phyloP scores from a whole-genome alignment of 2,888 invertebrate species.

The Alcis repandata region DNA sequence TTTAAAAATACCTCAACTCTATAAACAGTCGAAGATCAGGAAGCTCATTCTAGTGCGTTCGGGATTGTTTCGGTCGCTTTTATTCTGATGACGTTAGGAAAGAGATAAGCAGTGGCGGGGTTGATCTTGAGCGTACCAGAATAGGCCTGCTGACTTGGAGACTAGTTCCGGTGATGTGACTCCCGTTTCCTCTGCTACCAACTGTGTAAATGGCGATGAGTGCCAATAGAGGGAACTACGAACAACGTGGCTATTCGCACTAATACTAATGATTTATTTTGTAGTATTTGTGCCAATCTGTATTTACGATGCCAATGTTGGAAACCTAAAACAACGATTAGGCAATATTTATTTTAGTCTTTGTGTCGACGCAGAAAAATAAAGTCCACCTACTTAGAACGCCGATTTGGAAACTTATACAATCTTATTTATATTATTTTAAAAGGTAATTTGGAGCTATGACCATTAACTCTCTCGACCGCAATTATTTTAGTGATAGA shows the following conservation, averaged over 20 bases:
- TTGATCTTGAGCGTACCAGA: too few species aligned
- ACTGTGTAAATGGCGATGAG: constrained; percentile 5
- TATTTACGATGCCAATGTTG: constrained; percentile 9
- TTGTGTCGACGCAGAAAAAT: too few species aligned
- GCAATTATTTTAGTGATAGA: too few species aligned
- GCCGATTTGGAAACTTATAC: too few species aligned
- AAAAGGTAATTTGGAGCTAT: too few species aligned
- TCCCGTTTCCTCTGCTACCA: constrained; percentile 50
- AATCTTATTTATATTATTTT: too few species aligned
- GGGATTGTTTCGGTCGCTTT: too few species aligned
- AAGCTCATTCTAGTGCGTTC: too few species aligned
- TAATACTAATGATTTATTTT: constrained; percentile 17
- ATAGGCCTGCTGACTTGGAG: constrained; percentile 44
- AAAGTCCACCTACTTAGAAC: too few species aligned
- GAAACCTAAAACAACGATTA: constrained; percentile 1
- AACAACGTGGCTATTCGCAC: not conserved
- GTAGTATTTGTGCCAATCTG: constrained; percentile 17
- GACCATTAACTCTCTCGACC: too few species aligned
- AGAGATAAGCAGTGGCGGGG: too few species aligned
- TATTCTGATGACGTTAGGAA: too few species aligned
- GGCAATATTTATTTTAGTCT: constrained; percentile 15
- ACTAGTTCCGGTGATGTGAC: constrained; percentile 61
- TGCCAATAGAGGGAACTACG: constrained; percentile 8
- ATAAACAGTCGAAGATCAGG: constrained; percentile 63
- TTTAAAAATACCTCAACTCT: constrained; percentile 57